phyloP scores from a whole-genome alignment of 1,140 invertebrate genomes.

The Apis laboriosa region DNA sequence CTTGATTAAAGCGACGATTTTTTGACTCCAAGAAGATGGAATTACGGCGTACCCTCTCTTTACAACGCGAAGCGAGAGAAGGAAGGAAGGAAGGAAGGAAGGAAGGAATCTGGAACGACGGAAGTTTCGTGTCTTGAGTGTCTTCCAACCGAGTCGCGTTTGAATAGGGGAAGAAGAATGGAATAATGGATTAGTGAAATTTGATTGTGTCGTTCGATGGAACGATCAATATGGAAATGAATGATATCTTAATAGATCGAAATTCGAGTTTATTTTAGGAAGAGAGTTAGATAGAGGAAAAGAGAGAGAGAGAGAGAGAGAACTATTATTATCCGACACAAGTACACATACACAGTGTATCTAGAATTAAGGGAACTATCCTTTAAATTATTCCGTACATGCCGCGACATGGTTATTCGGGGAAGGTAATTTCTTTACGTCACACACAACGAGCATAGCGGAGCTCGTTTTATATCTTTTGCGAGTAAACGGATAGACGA shows the following conservation, averaged over 20 bases:
- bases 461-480: neutral
- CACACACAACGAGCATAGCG: neutral
- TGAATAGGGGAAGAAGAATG: neutral
- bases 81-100: neutral
- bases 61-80: too few species aligned
- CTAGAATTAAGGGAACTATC: neutral
- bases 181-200: neutral
- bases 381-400: neutral
- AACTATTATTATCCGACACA: too few species aligned
- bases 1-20: constrained; percentile 44
- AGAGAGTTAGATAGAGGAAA: neutral
- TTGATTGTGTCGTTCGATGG: neutral
- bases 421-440: neutral
- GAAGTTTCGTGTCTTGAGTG: neutral
- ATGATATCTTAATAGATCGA: neutral
- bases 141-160: neutral
- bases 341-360: neutral
- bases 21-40: constrained; percentile 16
- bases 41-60: neutral
- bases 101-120: neutral
- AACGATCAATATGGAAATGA: neutral
- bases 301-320: neutral
- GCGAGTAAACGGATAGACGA: neutral
- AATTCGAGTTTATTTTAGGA: neutral
- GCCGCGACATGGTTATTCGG: neutral